Evolutionary conservation across 1,140 invertebrate species (phyloP).

Genomic region (Drosophila burlai): DNA sequence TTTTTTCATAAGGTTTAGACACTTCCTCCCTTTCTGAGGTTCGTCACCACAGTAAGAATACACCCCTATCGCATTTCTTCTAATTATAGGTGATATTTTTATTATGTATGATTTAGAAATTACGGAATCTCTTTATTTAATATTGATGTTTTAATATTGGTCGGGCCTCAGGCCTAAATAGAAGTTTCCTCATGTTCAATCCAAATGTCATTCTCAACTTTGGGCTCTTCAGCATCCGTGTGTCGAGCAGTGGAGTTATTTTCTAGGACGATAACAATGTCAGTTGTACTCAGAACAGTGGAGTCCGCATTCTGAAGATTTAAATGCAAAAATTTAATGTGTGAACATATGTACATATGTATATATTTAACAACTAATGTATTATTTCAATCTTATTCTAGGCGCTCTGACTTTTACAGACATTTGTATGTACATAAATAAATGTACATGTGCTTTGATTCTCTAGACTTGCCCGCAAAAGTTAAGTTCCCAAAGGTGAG

Average conservation of each 20-base stretch:
- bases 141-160: background rate
- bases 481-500: conserved; percentile 17
- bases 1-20: background rate
- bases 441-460: conserved; percentile 6
- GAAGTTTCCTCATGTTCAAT: conserved; percentile 42
- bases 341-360: background rate
- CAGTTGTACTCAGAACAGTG: conserved; percentile 53
- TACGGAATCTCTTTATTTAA: conserved; percentile 5
- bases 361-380: background rate
- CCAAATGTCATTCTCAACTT: conserved; percentile 22
- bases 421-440: background rate
- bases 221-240: conserved; percentile 17
- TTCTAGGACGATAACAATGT: conserved; percentile 64
- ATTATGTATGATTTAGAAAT: conserved; percentile 1
- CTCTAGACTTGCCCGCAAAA: conserved; percentile 1
- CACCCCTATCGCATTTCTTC: background rate
- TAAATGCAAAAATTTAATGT: background rate
- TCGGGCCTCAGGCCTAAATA: conserved; percentile 11
- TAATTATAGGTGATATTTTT: conserved; percentile 1
- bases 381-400: background rate
- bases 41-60: background rate
- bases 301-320: conserved; percentile 50
- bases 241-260: conserved; percentile 44
- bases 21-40: background rate
- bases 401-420: background rate